Conservation (phyloP, 2,113 vertebrate genomes). For the Ochotona curzoniae region DNA sequence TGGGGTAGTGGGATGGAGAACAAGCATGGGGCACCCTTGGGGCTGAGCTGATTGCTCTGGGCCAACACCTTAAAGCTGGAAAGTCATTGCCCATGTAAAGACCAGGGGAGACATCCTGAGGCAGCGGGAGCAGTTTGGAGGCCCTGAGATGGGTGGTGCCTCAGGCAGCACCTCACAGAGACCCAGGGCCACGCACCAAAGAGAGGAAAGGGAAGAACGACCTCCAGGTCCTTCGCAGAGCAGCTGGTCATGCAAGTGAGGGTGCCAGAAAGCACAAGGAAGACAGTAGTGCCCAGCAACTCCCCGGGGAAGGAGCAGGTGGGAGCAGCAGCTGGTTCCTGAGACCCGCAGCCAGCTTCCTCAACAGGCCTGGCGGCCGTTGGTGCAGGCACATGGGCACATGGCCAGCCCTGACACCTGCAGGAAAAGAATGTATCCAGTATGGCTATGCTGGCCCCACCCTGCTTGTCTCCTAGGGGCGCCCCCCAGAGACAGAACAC, state of each 20-base stretch:
- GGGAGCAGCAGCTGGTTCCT: too few species aligned
- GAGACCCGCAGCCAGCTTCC: neutral
- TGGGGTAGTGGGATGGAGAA: neutral
- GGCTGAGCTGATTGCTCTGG: too few species aligned
- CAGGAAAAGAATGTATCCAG: neutral
- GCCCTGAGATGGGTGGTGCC: fast-evolving
- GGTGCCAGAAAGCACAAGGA: neutral
- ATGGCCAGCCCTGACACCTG: neutral
- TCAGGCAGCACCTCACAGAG: neutral
- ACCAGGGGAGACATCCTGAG: neutral
- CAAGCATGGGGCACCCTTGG: fast-evolving
- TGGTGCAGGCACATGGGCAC: neutral
- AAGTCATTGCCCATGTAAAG: neutral
- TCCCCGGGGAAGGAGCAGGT: neutral
- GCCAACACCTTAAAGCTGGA: neutral
- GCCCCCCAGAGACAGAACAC: neutral
- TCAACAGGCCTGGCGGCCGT: neutral
- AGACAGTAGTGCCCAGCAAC: neutral
- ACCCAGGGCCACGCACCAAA: neutral
- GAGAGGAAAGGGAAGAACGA: neutral
- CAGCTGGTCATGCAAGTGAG: neutral
- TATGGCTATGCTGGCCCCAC: neutral
- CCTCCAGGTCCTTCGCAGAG: neutral
- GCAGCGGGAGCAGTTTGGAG: neutral
- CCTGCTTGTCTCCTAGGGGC: neutral